Conservation (phyloP, 2,113 vertebrate species). For the Ranitomeya imitator region DNA sequence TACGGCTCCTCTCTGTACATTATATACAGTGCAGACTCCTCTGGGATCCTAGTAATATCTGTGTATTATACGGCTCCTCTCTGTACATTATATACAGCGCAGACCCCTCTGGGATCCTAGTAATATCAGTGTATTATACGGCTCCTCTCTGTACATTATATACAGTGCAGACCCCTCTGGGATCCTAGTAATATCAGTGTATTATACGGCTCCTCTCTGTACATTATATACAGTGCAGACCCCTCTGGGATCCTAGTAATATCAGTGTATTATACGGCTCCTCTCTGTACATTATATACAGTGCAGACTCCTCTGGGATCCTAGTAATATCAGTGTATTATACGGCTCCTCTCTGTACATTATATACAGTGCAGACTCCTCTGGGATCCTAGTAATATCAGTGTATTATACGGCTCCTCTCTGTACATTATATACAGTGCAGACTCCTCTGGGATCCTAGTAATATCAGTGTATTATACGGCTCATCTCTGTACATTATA, state of each 20-base stretch:
- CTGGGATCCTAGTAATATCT: constrained; percentile 14
- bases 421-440: neutral
- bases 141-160: neutral
- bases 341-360: neutral
- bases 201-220: neutral
- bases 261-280: neutral
- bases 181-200: constrained; percentile 16
- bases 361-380: too few species aligned
- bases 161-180: too few species aligned
- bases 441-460: neutral
- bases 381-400: constrained; percentile 10
- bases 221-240: constrained; percentile 8
- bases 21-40: too few species aligned
- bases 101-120: neutral
- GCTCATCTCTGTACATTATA: neutral
- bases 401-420: neutral
- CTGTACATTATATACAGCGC: too few species aligned
- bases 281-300: neutral
- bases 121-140: neutral
- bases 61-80: neutral
- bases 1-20: neutral
- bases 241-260: neutral
- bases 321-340: constrained; percentile 13
- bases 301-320: neutral
- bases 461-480: neutral